phyloP scores from a whole-genome alignment of 2,113 vertebrate genomes.

The Megaceryle torquata region DNA sequence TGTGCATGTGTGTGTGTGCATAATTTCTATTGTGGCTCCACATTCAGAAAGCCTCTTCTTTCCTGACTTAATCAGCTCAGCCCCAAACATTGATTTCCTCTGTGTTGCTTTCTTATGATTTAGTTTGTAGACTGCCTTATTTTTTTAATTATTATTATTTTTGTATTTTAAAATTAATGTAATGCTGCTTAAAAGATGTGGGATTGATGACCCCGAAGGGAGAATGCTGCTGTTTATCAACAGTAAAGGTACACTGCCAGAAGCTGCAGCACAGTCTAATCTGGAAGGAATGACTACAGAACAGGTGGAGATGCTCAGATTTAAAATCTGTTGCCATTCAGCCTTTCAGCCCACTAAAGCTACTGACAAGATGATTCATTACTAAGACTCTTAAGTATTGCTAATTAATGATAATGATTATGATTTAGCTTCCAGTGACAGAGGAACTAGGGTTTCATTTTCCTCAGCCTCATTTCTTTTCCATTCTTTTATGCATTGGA shows the following conservation, averaged over 20 bases:
- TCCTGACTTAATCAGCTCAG: not conserved
- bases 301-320: not conserved
- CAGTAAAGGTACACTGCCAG: not conserved
- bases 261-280: not conserved
- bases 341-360: not conserved
- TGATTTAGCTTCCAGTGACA: not conserved
- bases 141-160: not conserved
- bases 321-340: not conserved
- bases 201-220: not conserved
- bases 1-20: not conserved
- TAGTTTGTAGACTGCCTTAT: not conserved
- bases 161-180: not conserved
- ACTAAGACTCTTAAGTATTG: not conserved
- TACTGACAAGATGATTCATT: conserved; percentile 13
- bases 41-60: not conserved
- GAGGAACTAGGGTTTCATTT: not conserved
- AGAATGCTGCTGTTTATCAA: not conserved
- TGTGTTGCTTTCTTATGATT: not conserved
- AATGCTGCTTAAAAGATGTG: not conserved
- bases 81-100: not conserved
- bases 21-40: not conserved
- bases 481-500: not conserved
- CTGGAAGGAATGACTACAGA: not conserved
- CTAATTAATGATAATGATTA: conserved; percentile 13
- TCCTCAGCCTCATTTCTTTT: not conserved